phyloP scores from a whole-genome alignment of 2,113 vertebrate species.

The Tetrao urogallus region DNA sequence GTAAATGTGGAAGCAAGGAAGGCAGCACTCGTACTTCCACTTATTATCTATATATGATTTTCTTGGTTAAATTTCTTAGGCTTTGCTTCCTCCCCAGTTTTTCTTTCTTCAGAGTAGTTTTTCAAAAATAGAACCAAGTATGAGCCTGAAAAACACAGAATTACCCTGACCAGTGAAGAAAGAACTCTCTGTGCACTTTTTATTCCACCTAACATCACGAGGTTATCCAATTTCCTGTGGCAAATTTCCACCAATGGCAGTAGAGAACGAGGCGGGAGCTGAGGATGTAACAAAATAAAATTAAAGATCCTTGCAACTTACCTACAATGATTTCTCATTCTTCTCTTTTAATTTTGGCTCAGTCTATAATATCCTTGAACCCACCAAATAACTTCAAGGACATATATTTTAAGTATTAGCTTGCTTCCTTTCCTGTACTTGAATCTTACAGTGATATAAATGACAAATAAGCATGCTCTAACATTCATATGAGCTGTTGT shows the following conservation, averaged over 20 bases:
- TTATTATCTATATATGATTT: neutral
- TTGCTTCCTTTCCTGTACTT: slow-evolving; percentile 10
- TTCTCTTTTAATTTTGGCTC: slow-evolving; percentile 25
- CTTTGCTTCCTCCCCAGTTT: neutral
- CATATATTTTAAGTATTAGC: neutral
- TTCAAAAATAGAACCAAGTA: neutral
- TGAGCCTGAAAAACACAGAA: slow-evolving; percentile 23
- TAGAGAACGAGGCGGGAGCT: neutral
- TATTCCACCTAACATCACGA: neutral
- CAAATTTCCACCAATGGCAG: neutral
- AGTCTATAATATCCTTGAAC: slow-evolving; percentile 6
- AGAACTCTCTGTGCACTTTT: slow-evolving; percentile 7
- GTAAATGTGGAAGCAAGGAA: neutral
- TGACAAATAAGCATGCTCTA: neutral
- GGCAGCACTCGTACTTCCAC: neutral
- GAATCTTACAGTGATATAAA: neutral
- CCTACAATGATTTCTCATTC: neutral
- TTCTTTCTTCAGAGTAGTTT: neutral
- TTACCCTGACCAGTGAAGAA: neutral
- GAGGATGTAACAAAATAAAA: neutral
- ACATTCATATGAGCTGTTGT: neutral
- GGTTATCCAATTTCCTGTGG: neutral
- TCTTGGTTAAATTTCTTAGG: neutral
- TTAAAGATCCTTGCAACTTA: neutral
- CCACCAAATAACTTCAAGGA: slow-evolving; percentile 2